Percentiles rank a stretch among this genome's conserved stretches.
phyloP scores from a whole-genome alignment of 2,113 vertebrate species.

The Ceyx margarethae region DNA sequence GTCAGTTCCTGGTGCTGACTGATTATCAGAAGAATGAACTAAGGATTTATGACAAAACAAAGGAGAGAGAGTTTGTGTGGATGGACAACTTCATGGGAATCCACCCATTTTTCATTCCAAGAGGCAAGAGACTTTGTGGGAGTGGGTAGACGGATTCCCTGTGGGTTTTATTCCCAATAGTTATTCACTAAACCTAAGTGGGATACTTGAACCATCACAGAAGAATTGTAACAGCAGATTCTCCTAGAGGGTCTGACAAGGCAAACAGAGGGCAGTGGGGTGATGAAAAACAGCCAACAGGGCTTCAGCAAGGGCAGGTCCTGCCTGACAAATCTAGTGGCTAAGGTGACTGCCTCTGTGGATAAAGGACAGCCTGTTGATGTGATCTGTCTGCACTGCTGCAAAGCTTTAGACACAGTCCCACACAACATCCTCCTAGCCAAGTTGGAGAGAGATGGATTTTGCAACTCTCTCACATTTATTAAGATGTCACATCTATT shows the following conservation, averaged over 20 bases:
- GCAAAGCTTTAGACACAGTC: too few species aligned
- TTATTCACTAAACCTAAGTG: background rate
- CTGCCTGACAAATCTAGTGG: too few species aligned
- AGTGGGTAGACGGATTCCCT: background rate
- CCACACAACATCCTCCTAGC: too few species aligned
- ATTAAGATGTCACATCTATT: background rate
- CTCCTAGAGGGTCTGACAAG: too few species aligned
- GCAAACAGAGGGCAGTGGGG: too few species aligned
- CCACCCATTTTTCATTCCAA: conserved; percentile 91
- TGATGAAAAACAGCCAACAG: too few species aligned
- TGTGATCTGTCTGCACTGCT: too few species aligned
- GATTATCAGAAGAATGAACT: conserved; percentile 81
- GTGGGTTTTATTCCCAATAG: background rate
- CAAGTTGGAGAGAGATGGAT: too few species aligned
- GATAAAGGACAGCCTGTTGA: too few species aligned
- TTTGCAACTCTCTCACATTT: background rate
- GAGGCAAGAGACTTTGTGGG: conserved; percentile 75
- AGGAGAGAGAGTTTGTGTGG: conserved; percentile 80
- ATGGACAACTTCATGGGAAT: conserved; percentile 87
- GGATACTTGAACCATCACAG: background rate
- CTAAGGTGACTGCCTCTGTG: too few species aligned
- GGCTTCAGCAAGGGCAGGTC: too few species aligned
- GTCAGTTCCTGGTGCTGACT: conserved; percentile 75
- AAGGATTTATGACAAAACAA: conserved; percentile 83
- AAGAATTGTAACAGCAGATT: background rate